These are phyloP conservation scores for Cylindroiulus punctatus DNA, from an alignment of 2,888 invertebrate genomes.

Conservation along the genomic window DNA sequence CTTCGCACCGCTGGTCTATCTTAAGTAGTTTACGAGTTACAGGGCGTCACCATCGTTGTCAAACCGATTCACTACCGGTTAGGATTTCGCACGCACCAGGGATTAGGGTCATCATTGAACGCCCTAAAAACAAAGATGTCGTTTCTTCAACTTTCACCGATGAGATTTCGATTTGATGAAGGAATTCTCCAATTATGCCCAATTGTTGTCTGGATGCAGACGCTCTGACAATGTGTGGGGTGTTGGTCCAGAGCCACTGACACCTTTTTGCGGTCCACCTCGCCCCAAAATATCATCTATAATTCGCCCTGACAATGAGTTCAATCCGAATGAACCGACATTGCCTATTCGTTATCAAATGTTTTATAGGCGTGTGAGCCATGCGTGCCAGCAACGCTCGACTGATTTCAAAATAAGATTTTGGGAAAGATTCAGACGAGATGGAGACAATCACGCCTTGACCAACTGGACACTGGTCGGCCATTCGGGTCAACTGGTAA, in stretches of 20 bases:
- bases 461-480: background rate
- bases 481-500: background rate
- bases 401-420: background rate
- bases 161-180: too few relatives aligned
- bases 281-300: background rate
- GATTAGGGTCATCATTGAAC: too few relatives aligned
- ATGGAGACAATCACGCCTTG: conserved; percentile 21
- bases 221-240: background rate
- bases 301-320: conserved; percentile 2
- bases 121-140: too few relatives aligned
- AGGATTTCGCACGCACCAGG: too few relatives aligned
- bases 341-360: background rate
- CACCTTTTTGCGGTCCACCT: background rate
- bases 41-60: too few relatives aligned
- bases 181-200: too few relatives aligned
- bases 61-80: too few relatives aligned
- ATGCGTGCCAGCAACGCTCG: background rate
- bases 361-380: background rate
- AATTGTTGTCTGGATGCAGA: too few relatives aligned
- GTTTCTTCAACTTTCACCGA: too few relatives aligned
- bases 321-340: conserved; percentile 7
- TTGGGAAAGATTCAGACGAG: background rate
- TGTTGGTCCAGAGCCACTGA: background rate
- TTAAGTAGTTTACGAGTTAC: too few relatives aligned
- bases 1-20: too few relatives aligned